Base-by-base conservation (phyloP, 2,888 invertebrate species). In the Allacma fusca region DNA sequence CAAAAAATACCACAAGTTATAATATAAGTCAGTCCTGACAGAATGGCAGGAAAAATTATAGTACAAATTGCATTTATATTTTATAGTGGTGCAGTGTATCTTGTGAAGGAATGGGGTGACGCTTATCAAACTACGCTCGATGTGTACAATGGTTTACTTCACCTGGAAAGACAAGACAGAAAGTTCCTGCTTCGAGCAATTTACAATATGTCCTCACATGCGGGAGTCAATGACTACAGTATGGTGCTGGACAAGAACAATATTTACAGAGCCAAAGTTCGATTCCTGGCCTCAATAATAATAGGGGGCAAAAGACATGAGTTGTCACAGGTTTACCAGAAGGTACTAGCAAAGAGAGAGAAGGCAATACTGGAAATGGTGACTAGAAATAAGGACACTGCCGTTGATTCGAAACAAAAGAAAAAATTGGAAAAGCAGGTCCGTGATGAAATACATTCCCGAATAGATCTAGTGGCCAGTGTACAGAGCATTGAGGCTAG, bases 111-210 rank as follows among this genome's bases (percentile, higher is more conserved):
- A 5, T 83, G 83, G 83, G 78, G 75, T 4, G 5, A 28, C 0
- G 78, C 81, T 5, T 81, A 83, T 57, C 43, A 64, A 19, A 69
- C 69, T 0, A 77, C 79, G 19, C 40, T 78, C 21, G 75, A 59
- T n/a, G 21, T 68, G 7, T 72, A 81, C 0, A 59, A 81, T 21
- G 75, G 79, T 0, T 64, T 78, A 1, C 75, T 83, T 5, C 19
- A 44, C 0, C 57, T 80, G 44, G 81, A 83, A 62, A 75, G 81
- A 13, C 50, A 68, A 23, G 83, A 83, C 64, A 57, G 81, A 28
- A 80, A 83, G 12, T 77, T 81, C 44, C 76, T 83, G 0, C 80
- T 83, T 29, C 74, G 78, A 69, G 78, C 82, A 0, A 82, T 82
- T 40, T 82, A 78, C 65, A 78, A 81, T 29, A 77, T 82, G 50